Percentiles rank a stretch among this genome's conserved stretches.
Conservation (phyloP, 64 coral and sea anemone genomes). For the Montipora cactus region DNA sequence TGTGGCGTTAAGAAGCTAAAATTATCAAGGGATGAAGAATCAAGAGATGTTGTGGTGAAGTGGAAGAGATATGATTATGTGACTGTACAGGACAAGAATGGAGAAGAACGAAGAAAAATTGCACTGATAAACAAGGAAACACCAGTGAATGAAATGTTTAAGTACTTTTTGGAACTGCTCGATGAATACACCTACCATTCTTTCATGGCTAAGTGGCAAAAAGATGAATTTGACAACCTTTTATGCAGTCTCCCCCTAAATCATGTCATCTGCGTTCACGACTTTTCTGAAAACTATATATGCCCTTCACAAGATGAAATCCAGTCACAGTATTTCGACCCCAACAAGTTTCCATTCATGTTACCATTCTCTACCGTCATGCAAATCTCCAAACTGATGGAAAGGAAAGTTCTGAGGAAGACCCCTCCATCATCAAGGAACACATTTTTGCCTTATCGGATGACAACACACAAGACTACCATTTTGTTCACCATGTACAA, state of each 20-base stretch:
- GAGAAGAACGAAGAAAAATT: constrained; percentile 49
- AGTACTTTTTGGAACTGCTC: constrained; percentile 43
- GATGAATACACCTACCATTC: constrained; percentile 21
- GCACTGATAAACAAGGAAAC: constrained; percentile 64
- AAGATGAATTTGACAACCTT: constrained; percentile 61
- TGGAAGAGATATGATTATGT: constrained; percentile 65
- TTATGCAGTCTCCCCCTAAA: constrained; percentile 46
- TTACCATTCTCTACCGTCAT: constrained; percentile 16
- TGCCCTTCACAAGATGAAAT: constrained; percentile 5
- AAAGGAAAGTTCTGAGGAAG: too few relatives aligned
- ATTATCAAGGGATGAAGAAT: constrained; percentile 29
- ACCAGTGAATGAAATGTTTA: constrained; percentile 62
- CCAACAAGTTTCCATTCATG: constrained; percentile 24
- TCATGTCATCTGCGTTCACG: too few relatives aligned
- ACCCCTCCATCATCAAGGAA: too few relatives aligned
- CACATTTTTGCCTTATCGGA: too few relatives aligned
- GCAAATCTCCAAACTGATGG: too few relatives aligned
- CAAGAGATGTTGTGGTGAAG: constrained; percentile 32
- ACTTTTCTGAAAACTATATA: constrained; percentile 29
- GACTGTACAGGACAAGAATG: constrained; percentile 67
- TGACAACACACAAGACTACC: too few relatives aligned
- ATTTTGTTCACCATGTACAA: constrained; percentile 2
- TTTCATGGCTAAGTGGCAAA: constrained; percentile 75
- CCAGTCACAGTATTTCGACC: constrained; percentile 42
- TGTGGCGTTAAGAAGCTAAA: constrained; percentile 61